These are phyloP conservation scores for Cacatua alba DNA, from an alignment of 2,113 vertebrate genomes.

Conservation along the genomic window DNA sequence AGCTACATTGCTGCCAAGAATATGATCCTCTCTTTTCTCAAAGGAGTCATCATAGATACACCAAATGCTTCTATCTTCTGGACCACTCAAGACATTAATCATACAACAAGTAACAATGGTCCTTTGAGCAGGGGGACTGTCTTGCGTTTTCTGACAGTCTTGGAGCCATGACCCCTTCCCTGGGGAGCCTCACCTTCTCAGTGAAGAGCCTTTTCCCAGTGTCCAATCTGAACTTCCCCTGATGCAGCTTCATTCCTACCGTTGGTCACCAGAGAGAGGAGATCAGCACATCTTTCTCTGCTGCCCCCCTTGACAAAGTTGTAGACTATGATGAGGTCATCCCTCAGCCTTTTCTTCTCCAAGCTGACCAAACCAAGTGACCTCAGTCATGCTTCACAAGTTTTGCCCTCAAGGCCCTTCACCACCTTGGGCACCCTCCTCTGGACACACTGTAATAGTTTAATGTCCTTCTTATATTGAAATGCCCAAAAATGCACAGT, in stretches of 20 bases:
- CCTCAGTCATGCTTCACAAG: accelerated
- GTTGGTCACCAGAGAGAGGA: not conserved
- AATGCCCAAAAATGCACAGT: not conserved
- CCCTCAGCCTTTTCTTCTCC: not conserved
- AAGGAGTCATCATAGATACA: not conserved
- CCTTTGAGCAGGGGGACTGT: not conserved
- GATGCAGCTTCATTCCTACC: accelerated
- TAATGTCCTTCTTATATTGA: not conserved
- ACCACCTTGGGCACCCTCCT: not conserved
- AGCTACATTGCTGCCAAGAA: not conserved
- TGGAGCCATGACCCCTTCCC: not conserved
- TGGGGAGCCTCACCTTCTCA: not conserved
- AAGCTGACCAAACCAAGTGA: not conserved
- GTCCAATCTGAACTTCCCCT: not conserved
- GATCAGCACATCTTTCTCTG: not conserved
- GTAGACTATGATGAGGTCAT: not conserved
- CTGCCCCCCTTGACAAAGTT: not conserved
- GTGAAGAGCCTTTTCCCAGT: not conserved
- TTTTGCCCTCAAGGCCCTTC: accelerated
- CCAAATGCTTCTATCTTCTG: not conserved
- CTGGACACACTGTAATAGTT: not conserved
- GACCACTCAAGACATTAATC: not conserved
- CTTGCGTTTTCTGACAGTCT: not conserved
- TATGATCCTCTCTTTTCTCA: not conserved
- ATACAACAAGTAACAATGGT: not conserved